A percentile compares a stretch with the other conserved stretches of the same genome.
Conservation (phyloP, 53 echinoderm and acorn worm genomes). For the Antedon mediterranea region DNA sequence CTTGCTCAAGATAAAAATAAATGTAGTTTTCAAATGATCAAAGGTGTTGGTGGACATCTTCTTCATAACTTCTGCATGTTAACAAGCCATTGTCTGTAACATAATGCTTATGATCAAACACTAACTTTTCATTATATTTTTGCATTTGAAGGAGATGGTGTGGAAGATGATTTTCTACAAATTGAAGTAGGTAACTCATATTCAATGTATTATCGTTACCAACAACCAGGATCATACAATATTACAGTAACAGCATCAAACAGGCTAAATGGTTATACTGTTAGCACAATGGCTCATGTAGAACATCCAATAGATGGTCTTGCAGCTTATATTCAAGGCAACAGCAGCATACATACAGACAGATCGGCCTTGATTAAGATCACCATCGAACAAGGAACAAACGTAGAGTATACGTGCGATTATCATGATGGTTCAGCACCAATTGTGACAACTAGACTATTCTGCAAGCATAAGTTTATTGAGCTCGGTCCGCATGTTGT, state of each 20-base stretch:
- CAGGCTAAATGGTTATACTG: conserved; percentile 25
- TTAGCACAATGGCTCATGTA: conserved; percentile 24
- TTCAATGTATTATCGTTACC: conserved; percentile 32
- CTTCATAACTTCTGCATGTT: too few relatives aligned
- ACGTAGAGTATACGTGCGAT: conserved; percentile 54
- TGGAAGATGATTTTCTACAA: conserved; percentile 28
- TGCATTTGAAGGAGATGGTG: conserved; percentile 33
- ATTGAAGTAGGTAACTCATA: conserved; percentile 29
- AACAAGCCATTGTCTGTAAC: too few relatives aligned
- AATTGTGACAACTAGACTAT: conserved; percentile 30
- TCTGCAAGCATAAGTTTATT: conserved; percentile 68
- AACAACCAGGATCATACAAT: conserved; percentile 31
- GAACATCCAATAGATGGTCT: conserved; percentile 50
- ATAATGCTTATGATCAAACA: neutral
- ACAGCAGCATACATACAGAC: conserved; percentile 61
- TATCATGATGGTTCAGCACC: conserved; percentile 57
- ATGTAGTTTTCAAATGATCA: too few relatives aligned
- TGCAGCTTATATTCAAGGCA: conserved; percentile 42
- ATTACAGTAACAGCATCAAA: conserved; percentile 35
- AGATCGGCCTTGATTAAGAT: conserved; percentile 47
- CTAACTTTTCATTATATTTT: neutral
- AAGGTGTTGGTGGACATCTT: too few relatives aligned
- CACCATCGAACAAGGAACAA: conserved; percentile 48
- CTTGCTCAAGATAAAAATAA: too few relatives aligned
- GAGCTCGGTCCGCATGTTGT: conserved; percentile 46